Evolutionary conservation across 2,113 vertebrate species (phyloP).

Genomic region (Ginglymostoma cirratum): DNA sequence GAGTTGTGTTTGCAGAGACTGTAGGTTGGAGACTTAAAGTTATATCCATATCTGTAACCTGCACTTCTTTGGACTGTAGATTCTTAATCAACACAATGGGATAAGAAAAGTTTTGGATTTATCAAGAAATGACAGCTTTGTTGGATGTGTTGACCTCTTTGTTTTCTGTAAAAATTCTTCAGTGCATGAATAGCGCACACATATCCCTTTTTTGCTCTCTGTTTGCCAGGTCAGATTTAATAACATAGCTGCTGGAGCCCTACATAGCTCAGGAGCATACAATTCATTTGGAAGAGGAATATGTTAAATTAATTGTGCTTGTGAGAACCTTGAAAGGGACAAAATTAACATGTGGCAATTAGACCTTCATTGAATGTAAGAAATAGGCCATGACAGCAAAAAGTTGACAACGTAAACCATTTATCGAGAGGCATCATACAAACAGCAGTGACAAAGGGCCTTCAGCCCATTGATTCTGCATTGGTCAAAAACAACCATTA

Average conservation of each 20-base stretch:
- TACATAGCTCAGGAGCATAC: not conserved
- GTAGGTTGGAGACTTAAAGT: no score
- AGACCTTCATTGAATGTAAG: not conserved
- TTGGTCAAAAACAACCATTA: no score
- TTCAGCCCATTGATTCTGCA: no score
- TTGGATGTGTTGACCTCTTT: not conserved
- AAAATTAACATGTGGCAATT: not conserved
- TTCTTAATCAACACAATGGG: not conserved
- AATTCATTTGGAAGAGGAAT: not conserved
- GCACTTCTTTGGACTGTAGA: no score
- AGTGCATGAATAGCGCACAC: not conserved
- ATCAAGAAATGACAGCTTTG: not conserved
- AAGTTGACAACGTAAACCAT: not conserved
- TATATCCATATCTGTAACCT: not conserved
- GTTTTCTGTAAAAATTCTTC: not conserved
- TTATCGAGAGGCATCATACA: not conserved
- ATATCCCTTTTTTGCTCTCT: not conserved
- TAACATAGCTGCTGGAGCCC: not conserved
- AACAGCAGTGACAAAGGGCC: no score
- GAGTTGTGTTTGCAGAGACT: not conserved
- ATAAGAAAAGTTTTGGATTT: not conserved
- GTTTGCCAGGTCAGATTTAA: not conserved
- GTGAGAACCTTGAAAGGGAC: not conserved
- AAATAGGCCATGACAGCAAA: not conserved
- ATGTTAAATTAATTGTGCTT: conserved; percentile 11